phyloP scores from a whole-genome alignment of 2,113 vertebrate species.

The Arenaria interpres region DNA sequence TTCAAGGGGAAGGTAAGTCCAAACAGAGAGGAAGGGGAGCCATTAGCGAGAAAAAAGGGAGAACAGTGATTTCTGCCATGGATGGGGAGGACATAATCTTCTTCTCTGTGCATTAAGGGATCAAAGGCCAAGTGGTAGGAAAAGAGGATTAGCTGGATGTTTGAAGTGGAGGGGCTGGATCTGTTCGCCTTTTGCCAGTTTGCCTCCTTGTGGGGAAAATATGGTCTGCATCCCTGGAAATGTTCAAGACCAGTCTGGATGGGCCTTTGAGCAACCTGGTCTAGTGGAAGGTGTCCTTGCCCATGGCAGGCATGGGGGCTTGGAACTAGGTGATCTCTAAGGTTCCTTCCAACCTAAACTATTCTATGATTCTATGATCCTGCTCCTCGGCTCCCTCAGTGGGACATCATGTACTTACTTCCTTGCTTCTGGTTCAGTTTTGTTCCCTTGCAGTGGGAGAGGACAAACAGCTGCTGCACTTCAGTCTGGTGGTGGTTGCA shows the following conservation, averaged over 20 bases:
- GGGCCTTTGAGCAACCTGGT: background rate
- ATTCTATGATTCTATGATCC: background rate
- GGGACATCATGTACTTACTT: background rate
- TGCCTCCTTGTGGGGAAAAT: background rate
- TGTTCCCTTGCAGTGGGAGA: background rate
- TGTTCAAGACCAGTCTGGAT: background rate
- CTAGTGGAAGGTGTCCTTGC: background rate
- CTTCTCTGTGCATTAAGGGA: background rate
- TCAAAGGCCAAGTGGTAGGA: background rate
- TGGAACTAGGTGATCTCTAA: background rate
- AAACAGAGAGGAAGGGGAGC: background rate
- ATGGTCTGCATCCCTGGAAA: background rate
- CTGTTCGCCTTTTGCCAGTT: background rate
- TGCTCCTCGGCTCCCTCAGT: background rate
- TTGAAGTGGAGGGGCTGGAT: background rate
- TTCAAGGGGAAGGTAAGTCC: constrained; percentile 85
- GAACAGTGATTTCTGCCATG: background rate
- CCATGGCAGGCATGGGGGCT: background rate
- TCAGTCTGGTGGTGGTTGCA: background rate
- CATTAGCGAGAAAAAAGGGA: background rate
- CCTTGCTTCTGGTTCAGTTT: background rate
- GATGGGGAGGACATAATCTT: background rate
- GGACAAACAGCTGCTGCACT: background rate
- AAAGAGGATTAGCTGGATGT: background rate
- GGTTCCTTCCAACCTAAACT: background rate